Base-by-base conservation (phyloP, 1,140 invertebrate species). In the Drosophila persimilis region DNA sequence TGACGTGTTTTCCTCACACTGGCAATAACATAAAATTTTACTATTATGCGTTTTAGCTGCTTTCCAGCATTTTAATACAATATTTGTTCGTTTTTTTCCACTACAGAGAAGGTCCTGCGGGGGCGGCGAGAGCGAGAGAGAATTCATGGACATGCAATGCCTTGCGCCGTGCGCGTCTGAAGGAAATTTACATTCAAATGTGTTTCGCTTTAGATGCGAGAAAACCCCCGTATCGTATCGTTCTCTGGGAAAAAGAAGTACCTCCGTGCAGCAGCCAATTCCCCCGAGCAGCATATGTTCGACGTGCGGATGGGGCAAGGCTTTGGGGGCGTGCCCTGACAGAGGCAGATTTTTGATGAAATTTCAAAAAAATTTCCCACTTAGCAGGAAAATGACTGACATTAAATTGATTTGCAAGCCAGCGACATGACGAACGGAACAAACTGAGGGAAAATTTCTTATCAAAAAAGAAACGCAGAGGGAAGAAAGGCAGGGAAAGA, bases 391-490 rank as follows among this genome's bases (percentile, higher is more conserved):
- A 90, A 90, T 89, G 89, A 90, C 89, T 86, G 80, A 86, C 89
- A 90, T 90, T 84, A 90, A 90, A 90, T 90, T 90, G 89, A 90
- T 90, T 90, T 90, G 89, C 89, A 90, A 90, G 78, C 89, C 60
- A 86, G 52, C 73, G 76, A 86, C 89, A 90, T 90, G 89, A 90
- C 89, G 79, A 73, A 90, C 78, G 75, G 72, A 89, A 80, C 53
- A 66, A 70, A 44, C 45, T 24, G 55, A 22, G 48, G 35, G 35
- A 51, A 59, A 62, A 70, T 45, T 70, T 39, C 64, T 44, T 65
- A 43, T 69, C 52, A 39, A 35, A 35, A 35, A 51, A 46, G 24
- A 26, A 45, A 26, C 8, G 3, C 50, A 52, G 65, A 13, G 31
- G 35, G 24, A 24, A 43, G 22, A 15, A 17, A 17, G 17, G 17